phyloP scores from a whole-genome alignment of 2,888 invertebrate species.

The Stratiomys singularior region DNA sequence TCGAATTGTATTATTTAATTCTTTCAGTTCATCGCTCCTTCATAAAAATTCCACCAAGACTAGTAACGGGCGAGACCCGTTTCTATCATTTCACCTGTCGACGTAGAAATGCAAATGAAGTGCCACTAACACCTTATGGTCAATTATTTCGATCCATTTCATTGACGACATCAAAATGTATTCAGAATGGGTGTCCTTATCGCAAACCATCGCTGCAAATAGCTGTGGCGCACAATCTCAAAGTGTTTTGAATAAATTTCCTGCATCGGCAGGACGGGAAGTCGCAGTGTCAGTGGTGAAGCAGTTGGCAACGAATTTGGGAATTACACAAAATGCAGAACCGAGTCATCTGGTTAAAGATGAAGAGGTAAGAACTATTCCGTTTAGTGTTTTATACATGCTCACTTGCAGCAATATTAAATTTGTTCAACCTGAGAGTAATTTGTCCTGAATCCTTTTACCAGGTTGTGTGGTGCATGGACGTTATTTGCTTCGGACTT shows the following conservation, averaged over 20 bases:
- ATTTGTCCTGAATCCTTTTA: constrained; percentile 46
- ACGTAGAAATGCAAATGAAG: constrained; percentile 33
- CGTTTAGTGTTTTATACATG: background rate
- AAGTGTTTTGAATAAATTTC: constrained; percentile 72
- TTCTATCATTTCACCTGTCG: background rate
- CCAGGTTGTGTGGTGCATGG: constrained; percentile 88
- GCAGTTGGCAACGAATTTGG: constrained; percentile 71
- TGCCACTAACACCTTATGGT: background rate
- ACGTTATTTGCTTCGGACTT: constrained; percentile 90
- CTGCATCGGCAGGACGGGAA: constrained; percentile 70
- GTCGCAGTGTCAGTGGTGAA: constrained; percentile 72
- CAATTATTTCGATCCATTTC: background rate
- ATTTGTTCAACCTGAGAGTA: background rate
- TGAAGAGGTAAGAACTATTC: constrained; percentile 73
- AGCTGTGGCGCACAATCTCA: constrained; percentile 67
- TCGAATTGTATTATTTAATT: no score
- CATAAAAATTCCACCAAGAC: background rate
- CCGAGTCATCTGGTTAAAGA: constrained; percentile 86
- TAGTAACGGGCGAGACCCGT: background rate
- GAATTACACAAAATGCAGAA: constrained; percentile 83
- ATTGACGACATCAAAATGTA: constrained; percentile 63
- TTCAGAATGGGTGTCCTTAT: constrained; percentile 69
- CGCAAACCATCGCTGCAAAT: constrained; percentile 65
- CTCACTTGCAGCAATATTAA: background rate
- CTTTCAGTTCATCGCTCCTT: background rate